These are phyloP conservation scores for Rhysida immarginata DNA, from an alignment of 1,140 invertebrate genomes.

Conservation along the genomic window DNA sequence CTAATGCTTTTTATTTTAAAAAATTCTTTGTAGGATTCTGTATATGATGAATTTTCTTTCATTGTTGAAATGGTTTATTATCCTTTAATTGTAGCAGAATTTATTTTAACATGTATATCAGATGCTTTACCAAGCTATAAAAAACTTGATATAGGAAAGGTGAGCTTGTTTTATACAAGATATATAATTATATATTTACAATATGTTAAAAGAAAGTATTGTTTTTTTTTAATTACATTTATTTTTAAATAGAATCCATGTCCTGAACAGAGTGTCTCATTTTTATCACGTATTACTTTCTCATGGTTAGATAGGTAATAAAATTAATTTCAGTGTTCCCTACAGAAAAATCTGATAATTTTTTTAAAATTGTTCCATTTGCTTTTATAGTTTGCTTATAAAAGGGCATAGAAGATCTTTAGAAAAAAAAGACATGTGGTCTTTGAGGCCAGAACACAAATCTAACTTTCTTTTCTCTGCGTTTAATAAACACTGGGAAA, in stretches of 20 bases:
- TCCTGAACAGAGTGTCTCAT: constrained; percentile 70
- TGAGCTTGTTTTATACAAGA: too few relatives aligned
- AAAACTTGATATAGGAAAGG: not conserved
- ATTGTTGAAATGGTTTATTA: constrained; percentile 69
- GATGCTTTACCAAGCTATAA: constrained; percentile 42
- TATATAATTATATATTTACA: not conserved
- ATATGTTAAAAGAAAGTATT: too few relatives aligned
- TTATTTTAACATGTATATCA: constrained; percentile 66
- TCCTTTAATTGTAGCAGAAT: constrained; percentile 48
- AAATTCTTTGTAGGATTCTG: too few relatives aligned
- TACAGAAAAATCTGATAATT: too few relatives aligned
- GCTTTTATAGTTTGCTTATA: too few relatives aligned
- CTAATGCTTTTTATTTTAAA: too few relatives aligned
- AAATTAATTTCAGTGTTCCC: too few relatives aligned
- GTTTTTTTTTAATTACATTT: too few relatives aligned
- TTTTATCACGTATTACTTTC: constrained; percentile 71
- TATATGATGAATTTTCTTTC: constrained; percentile 39
- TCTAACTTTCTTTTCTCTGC: constrained; percentile 58
- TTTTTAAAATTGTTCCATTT: constrained; percentile 27
- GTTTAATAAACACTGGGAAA: constrained; percentile 74
- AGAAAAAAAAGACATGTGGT: constrained; percentile 70
- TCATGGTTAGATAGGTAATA: constrained; percentile 79
- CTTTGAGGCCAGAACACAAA: constrained; percentile 66
- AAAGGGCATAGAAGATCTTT: constrained; percentile 69
- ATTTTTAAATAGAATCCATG: constrained; percentile 68